Evolutionary conservation across 2,888 invertebrate species (phyloP).

Genomic region (Apamea sordens): DNA sequence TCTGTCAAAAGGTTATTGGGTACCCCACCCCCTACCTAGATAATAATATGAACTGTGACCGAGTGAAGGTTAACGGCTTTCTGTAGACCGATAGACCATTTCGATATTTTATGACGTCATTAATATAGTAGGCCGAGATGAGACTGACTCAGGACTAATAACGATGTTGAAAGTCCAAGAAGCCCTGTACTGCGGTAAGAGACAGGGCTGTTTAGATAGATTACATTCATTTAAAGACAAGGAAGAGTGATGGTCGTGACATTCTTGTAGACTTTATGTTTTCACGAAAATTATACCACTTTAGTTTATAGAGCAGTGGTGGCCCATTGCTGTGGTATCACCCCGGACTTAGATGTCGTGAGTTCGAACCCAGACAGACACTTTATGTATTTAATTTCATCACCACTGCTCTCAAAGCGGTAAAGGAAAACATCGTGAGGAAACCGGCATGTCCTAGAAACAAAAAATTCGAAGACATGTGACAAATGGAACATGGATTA

Average conservation of each 20-base stretch:
- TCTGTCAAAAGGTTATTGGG: background rate
- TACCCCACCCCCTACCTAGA: background rate
- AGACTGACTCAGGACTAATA: slow-evolving; percentile 21
- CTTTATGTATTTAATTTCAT: background rate
- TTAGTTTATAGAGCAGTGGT: background rate
- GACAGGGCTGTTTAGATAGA: slow-evolving; percentile 30
- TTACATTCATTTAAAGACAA: slow-evolving; percentile 37
- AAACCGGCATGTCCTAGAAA: background rate
- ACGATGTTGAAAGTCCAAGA: slow-evolving; percentile 5
- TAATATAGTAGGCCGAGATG: slow-evolving; percentile 15
- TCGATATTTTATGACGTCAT: slow-evolving; percentile 42
- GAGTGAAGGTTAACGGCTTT: slow-evolving; percentile 6
- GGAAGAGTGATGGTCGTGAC: slow-evolving; percentile 10
- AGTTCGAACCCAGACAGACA: background rate
- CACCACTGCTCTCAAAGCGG: background rate
- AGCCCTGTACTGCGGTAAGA: slow-evolving; percentile 11
- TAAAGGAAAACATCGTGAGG: background rate
- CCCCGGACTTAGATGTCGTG: too few species aligned
- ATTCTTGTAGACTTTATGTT: background rate
- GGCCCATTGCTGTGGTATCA: background rate
- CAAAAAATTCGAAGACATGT: background rate
- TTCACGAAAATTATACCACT: background rate
- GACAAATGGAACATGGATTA: too few species aligned
- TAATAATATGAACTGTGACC: slow-evolving; percentile 21
- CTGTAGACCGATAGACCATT: slow-evolving; percentile 21